Base-by-base conservation (phyloP, 2,797 vertebrate genomes). In the Mormyrus hasselquistii region DNA sequence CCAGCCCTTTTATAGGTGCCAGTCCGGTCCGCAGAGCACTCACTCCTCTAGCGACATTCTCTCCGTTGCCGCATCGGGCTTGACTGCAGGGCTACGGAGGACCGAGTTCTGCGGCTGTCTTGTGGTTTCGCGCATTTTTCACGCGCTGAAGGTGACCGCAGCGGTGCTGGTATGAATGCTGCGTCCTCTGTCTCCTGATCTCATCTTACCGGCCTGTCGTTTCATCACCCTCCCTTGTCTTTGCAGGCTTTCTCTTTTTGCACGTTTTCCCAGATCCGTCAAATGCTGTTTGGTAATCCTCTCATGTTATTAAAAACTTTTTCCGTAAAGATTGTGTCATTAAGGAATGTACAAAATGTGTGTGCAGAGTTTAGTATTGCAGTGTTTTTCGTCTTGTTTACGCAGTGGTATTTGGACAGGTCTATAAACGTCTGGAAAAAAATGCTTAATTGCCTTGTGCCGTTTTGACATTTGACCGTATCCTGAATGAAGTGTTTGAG, bases 1-100 rank as follows among this genome's bases (percentile, higher is more conserved):
- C 76, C 76, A 82, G 41, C 38, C 76, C 76, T 82, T 82, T 82
- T 44, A 82, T 82, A 82, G 41, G 76, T 82, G 38, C 41, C 76
- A 0, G 76, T 82, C 76, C 3, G 16, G 38, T 82, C 76, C 19
- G 41, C 38, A 41, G 1, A 47, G 38, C 19, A 9, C 76, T 82
- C 76, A 8, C 41, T n/a, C 10, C 4, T n/a, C 73, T 34, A 8
- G 34, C 16, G 73, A n/a, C 38, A 19, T 14, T 38, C 29, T 14
- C 25, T 38, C 65, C 0, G 29, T 38, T 4, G 5, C 22, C 9
- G 3, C 59, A 2, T 73, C 65, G 10, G 65, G 14, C 25, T 34
- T 12, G 65, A 44, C 38, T 82, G 7, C 76, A n/a, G 76, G 76
- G 76, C 19, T 47, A 8, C 38, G 16, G 38, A 44, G 76, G 76